Conservation (phyloP, 2,888 invertebrate species). For the Fragum sueziense region DNA sequence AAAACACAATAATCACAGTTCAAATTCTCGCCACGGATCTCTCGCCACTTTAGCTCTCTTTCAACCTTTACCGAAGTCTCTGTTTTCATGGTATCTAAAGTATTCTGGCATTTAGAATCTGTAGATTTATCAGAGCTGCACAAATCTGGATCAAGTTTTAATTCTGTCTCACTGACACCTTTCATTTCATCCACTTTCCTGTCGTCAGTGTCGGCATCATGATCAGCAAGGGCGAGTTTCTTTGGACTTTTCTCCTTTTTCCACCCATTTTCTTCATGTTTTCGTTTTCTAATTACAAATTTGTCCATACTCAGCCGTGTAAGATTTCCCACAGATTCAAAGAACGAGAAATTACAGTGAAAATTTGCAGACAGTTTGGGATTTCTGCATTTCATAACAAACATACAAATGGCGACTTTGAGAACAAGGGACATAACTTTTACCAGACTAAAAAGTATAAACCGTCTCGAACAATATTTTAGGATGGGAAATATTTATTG, state of each 20-base stretch:
- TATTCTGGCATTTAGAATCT: too few relatives aligned
- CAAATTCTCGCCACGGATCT: constrained; percentile 83
- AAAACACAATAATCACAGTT: constrained; percentile 85
- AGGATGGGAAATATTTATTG: too few relatives aligned
- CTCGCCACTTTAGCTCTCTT: constrained; percentile 54
- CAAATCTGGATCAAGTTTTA: not conserved
- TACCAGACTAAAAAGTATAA: not conserved
- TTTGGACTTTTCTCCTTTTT: not conserved
- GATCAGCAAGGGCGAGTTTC: not conserved
- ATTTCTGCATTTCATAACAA: constrained; percentile 9
- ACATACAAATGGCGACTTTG: not conserved
- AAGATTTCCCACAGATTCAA: not conserved
- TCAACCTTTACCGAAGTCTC: not conserved
- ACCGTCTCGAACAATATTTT: too few relatives aligned
- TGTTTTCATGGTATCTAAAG: not conserved
- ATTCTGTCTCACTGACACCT: not conserved
- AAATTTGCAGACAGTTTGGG: not conserved
- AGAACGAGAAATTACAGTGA: not conserved
- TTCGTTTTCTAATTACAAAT: constrained; percentile 38
- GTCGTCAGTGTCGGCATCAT: not conserved
- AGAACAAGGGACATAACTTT: constrained; percentile 7
- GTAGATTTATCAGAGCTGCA: too few relatives aligned
- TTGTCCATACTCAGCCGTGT: constrained; percentile 35
- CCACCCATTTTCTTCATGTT: not conserved
- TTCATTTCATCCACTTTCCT: not conserved